Conservation (phyloP, 2,888 invertebrate genomes). For the Chrysolina oricalcia region DNA sequence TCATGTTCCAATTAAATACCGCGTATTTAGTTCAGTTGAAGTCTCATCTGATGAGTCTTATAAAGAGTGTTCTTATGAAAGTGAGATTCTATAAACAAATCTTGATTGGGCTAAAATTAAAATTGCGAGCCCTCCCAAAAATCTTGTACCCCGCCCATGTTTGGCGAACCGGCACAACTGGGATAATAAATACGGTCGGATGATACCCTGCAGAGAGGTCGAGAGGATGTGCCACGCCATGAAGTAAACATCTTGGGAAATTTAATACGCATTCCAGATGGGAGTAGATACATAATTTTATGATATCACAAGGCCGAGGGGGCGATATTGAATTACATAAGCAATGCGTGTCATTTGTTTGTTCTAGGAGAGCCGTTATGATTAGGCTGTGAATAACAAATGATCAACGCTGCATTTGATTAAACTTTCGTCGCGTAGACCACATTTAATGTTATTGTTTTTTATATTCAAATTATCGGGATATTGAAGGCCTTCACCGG, state of each 20-base stretch:
- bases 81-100: not conserved
- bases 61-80: not conserved
- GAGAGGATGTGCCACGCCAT: conserved; percentile 17
- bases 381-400: not conserved
- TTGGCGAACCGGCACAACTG: conserved; percentile 14
- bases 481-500: too few species aligned
- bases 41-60: too few species aligned
- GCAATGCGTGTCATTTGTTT: conserved; percentile 17
- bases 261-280: conserved; percentile 40
- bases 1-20: too few species aligned
- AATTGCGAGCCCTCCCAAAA: not conserved
- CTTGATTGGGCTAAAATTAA: not conserved
- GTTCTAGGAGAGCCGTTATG: conserved; percentile 3
- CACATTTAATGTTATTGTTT: not conserved
- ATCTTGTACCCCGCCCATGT: not conserved
- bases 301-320: conserved; percentile 34
- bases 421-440: not conserved
- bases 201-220: conserved; percentile 23
- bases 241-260: conserved; percentile 40
- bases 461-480: too few species aligned
- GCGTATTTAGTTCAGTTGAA: too few species aligned
- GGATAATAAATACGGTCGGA: conserved; percentile 19
- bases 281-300: conserved; percentile 33
- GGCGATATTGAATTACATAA: conserved; percentile 35
- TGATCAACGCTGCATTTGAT: not conserved